Conservation (phyloP, 2,797 vertebrate genomes). For the Siniperca obscura region DNA sequence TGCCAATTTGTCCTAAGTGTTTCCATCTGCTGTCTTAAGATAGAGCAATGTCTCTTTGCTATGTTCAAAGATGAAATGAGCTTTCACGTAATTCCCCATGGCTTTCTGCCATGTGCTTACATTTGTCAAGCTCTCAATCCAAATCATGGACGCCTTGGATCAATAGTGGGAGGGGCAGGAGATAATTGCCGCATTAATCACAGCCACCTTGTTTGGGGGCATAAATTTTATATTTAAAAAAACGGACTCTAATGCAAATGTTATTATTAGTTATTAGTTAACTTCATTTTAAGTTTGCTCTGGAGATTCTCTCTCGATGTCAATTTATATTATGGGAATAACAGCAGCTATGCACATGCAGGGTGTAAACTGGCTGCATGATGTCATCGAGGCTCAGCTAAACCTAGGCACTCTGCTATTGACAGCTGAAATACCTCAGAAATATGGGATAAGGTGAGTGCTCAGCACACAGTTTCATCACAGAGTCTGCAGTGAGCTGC, state of each 20-base stretch:
- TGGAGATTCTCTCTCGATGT: background rate
- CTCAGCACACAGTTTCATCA: constrained; percentile 36
- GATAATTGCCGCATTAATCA: constrained; percentile 75
- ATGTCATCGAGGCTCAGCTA: constrained; percentile 51
- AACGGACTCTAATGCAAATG: constrained; percentile 40
- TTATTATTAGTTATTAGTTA: constrained; percentile 33
- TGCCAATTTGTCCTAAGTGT: constrained; percentile 29
- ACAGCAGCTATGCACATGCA: constrained; percentile 2
- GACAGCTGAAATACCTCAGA: constrained; percentile 54
- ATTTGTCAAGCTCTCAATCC: constrained; percentile 61
- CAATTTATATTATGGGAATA: constrained; percentile 3
- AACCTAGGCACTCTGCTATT: constrained; percentile 25
- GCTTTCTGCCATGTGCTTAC: constrained; percentile 49
- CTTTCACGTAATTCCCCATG: constrained; percentile 59
- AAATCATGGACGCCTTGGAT: constrained; percentile 63
- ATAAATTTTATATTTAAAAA: constrained; percentile 54
- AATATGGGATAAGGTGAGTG: constrained; percentile 41
- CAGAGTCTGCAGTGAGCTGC: constrained; percentile 27
- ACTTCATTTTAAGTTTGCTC: constrained; percentile 10
- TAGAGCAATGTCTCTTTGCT: constrained; percentile 28
- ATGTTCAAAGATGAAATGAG: constrained; percentile 56
- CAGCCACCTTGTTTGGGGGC: constrained; percentile 50
- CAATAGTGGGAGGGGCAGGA: constrained; percentile 68
- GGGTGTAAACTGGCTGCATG: constrained; percentile 31
- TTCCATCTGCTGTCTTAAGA: constrained; percentile 60